Evolutionary conservation across 2,113 vertebrate genomes (phyloP).

Genomic region (Microcebus tavaratra): DNA sequence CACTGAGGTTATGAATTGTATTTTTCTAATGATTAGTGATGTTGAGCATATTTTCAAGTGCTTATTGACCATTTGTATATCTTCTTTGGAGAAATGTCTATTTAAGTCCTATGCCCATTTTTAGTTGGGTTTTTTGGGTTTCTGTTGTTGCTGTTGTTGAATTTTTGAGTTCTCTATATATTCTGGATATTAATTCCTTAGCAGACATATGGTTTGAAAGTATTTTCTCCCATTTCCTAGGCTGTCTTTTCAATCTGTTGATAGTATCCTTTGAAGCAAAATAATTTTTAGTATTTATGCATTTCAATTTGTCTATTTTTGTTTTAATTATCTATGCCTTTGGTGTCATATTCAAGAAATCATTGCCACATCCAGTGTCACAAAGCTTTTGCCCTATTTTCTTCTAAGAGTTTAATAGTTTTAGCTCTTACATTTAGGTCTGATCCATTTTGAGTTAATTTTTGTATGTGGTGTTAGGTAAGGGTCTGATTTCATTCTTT

Average conservation of each 20-base stretch:
- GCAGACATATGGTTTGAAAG: background rate
- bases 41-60: background rate
- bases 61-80: background rate
- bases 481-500: background rate
- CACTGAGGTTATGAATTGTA: background rate
- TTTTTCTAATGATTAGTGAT: background rate
- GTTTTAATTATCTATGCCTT: background rate
- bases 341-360: background rate
- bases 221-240: background rate
- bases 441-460: background rate
- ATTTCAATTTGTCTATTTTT: background rate
- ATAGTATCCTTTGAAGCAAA: background rate
- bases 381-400: background rate
- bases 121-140: background rate
- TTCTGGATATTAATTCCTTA: background rate
- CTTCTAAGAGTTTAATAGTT: background rate
- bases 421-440: background rate
- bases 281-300: background rate
- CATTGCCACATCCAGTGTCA: background rate
- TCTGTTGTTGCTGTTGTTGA: background rate
- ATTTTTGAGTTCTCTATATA: background rate
- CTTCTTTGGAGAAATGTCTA: background rate
- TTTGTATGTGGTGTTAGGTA: background rate
- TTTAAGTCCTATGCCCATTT: background rate
- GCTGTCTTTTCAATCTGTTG: background rate